phyloP scores from a whole-genome alignment of 2,888 invertebrate genomes.

The Scaptomyza parva region DNA sequence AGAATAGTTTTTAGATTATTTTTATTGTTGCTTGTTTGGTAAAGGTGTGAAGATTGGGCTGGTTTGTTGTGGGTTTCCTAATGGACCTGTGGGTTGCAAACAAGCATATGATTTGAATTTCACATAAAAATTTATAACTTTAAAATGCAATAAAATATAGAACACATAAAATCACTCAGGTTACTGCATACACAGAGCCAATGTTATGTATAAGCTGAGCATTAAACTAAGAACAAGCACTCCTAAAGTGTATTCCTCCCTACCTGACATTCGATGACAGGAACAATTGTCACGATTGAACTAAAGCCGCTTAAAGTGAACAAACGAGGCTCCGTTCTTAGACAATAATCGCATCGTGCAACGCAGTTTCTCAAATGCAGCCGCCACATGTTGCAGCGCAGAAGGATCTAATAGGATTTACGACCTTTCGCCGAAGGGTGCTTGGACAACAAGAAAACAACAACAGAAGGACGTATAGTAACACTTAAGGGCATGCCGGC shows the following conservation, averaged over 20 bases:
- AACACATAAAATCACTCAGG: not conserved
- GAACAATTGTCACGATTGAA: slow-evolving; percentile 56
- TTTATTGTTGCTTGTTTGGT: slow-evolving; percentile 19
- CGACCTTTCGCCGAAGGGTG: slow-evolving; percentile 57
- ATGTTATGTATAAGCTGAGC: slow-evolving; percentile 5
- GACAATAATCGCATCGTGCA: slow-evolving; percentile 16
- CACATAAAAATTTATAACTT: slow-evolving; percentile 11
- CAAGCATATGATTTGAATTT: slow-evolving; percentile 42
- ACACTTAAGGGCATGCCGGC: slow-evolving; percentile 52
- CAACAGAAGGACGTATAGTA: slow-evolving; percentile 5
- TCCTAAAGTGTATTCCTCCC: not conserved
- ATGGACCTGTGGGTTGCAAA: slow-evolving; percentile 14
- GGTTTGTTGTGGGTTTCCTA: slow-evolving; percentile 6
- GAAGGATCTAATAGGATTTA: slow-evolving; percentile 71
- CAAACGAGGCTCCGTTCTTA: slow-evolving; percentile 19
- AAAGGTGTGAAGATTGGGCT: slow-evolving; percentile 61
- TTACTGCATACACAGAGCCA: not conserved
- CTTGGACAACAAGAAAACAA: not conserved
- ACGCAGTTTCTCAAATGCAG: slow-evolving; percentile 23
- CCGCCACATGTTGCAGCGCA: slow-evolving; percentile 65
- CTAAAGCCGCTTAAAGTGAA: slow-evolving; percentile 64
- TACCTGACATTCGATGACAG: slow-evolving; percentile 63
- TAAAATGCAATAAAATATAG: slow-evolving; percentile 2
- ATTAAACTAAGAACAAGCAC: not conserved
- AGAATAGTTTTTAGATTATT: not conserved